These are phyloP conservation scores for Toxotes jaculatrix DNA, from an alignment of 2,113 vertebrate species.

Conservation along the genomic window DNA sequence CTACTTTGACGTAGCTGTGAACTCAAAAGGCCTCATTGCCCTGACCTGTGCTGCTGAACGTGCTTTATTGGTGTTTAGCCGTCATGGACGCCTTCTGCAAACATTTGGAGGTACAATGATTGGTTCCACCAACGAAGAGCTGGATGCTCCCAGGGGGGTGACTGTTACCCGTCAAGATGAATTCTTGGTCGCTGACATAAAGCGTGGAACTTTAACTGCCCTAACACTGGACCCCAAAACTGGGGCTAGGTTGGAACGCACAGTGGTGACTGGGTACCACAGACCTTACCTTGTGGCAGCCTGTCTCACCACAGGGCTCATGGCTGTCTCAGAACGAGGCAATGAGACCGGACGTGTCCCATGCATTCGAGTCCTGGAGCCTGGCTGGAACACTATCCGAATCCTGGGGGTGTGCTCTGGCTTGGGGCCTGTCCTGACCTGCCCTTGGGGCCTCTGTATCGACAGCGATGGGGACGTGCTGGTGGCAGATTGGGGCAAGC, in stretches of 20 bases:
- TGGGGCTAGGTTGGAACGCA: conserved; percentile 79
- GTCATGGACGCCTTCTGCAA: conserved; percentile 84
- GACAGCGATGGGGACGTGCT: conserved; percentile 85
- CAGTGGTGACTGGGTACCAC: conserved; percentile 83
- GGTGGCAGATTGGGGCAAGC: conserved; percentile 86
- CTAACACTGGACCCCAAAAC: conserved; percentile 82
- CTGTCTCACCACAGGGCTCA: conserved; percentile 80
- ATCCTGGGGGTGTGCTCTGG: conserved; percentile 84
- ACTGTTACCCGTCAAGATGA: conserved; percentile 80
- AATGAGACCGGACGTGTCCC: conserved; percentile 82
- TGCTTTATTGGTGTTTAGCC: conserved; percentile 84
- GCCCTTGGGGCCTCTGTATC: conserved; percentile 87
- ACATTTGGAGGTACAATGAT: conserved; percentile 81
- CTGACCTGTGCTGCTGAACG: conserved; percentile 83
- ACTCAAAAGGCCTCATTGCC: conserved; percentile 84
- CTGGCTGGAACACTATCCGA: conserved; percentile 83
- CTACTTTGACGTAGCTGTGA: conserved; percentile 88
- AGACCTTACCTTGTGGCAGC: conserved; percentile 85
- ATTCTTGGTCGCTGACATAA: conserved; percentile 87
- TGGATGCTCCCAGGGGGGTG: conserved; percentile 86
- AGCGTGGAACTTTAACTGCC: conserved; percentile 81
- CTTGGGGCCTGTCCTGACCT: conserved; percentile 82
- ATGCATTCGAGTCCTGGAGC: conserved; percentile 86
- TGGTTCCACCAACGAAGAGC: conserved; percentile 75
- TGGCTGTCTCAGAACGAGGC: conserved; percentile 86